Evolutionary conservation across 2,113 vertebrate species (phyloP).

Genomic region (Peromyscus leucopus): DNA sequence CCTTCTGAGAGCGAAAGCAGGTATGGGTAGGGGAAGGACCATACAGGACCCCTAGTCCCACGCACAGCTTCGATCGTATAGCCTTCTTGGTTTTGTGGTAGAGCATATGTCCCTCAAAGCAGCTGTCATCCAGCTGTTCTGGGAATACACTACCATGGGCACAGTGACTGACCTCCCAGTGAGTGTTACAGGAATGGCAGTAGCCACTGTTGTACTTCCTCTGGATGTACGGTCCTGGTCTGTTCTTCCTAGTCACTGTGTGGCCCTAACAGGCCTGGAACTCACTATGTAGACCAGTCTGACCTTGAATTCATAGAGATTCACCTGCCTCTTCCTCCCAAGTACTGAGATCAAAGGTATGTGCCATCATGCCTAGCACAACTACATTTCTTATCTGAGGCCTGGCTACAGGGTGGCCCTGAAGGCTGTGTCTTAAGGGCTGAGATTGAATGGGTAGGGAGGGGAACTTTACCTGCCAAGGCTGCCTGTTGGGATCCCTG

Average conservation of each 20-base stretch:
- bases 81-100: neutral
- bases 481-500: neutral
- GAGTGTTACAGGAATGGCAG: fast-evolving
- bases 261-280: neutral
- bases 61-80: fast-evolving
- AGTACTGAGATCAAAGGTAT: neutral
- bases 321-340: neutral
- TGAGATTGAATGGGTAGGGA: neutral
- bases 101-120: fast-evolving
- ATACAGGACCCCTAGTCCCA: neutral
- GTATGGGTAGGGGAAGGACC: neutral
- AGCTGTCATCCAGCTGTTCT: neutral
- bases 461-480: neutral
- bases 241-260: neutral
- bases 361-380: neutral
- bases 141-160: too few relatives aligned
- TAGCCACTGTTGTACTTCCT: neutral
- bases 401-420: too few relatives aligned
- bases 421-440: neutral
- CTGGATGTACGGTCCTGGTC: too few relatives aligned
- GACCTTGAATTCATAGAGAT: neutral
- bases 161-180: fast-evolving
- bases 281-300: neutral
- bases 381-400: neutral
- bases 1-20: conserved; percentile 90